A percentile compares a stretch with the other conserved stretches of the same genome.
Conservation (phyloP, 2,888 invertebrate genomes). For the Platerodrilus igneus region DNA sequence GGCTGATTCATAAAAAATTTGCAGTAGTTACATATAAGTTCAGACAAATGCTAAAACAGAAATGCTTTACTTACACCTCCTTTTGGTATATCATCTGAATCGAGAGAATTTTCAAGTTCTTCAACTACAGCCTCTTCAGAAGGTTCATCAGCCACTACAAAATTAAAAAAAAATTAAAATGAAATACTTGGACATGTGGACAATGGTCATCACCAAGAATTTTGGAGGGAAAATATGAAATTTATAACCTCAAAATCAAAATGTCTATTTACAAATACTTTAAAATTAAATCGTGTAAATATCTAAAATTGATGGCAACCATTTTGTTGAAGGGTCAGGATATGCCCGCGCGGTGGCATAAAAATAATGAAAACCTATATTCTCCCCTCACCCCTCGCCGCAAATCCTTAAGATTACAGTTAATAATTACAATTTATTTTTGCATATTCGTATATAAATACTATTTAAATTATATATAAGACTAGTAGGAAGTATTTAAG, state of each 20-base stretch:
- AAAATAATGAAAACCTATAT: constrained; percentile 51
- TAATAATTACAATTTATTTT: constrained; percentile 37
- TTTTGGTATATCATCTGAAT: constrained; percentile 67
- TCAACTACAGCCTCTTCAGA: constrained; percentile 63
- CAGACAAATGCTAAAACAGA: too few species aligned
- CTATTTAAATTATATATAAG: too few species aligned
- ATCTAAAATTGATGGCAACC: constrained; percentile 74
- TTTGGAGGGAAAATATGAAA: constrained; percentile 43
- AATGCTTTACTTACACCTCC: constrained; percentile 51
- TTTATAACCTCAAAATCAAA: constrained; percentile 44
- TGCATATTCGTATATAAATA: constrained; percentile 2
- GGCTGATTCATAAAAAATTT: too few species aligned
- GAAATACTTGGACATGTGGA: constrained; percentile 41
- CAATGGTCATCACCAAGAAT: constrained; percentile 40
- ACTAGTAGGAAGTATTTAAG: too few species aligned
- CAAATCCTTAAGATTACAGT: constrained; percentile 42
- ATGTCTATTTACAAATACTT: constrained; percentile 31
- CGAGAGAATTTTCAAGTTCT: constrained; percentile 66
- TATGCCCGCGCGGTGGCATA: constrained; percentile 59
- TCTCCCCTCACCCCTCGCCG: constrained; percentile 39
- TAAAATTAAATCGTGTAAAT: constrained; percentile 59
- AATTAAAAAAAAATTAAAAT: constrained; percentile 24
- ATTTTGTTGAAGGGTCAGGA: constrained; percentile 74
- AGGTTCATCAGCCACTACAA: constrained; percentile 62
- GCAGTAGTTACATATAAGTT: too few species aligned